A percentile compares a stretch with the other conserved stretches of the same genome.
Conservation (phyloP, 1,140 invertebrate species). For the Lepidurus arcticus region DNA sequence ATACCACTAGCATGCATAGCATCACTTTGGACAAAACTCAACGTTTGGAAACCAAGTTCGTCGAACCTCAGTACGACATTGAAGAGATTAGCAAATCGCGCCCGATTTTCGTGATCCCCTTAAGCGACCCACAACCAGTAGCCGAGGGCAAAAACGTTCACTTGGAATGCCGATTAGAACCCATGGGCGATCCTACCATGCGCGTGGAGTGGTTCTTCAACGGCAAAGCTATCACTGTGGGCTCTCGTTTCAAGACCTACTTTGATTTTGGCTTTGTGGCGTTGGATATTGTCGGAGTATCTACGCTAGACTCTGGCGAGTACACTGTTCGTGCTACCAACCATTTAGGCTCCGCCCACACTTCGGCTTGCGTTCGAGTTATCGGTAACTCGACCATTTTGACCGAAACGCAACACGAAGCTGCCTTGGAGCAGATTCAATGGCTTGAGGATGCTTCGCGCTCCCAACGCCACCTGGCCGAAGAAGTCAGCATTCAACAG, state of each 20-base stretch:
- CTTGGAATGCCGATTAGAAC: slow-evolving; percentile 80
- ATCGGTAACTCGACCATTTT: slow-evolving; percentile 77
- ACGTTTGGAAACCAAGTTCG: slow-evolving; percentile 75
- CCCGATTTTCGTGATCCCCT: slow-evolving; percentile 78
- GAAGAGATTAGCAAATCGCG: slow-evolving; percentile 90
- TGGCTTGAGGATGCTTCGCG: slow-evolving; percentile 82
- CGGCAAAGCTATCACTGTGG: slow-evolving; percentile 47
- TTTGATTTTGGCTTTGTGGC: slow-evolving; percentile 91
- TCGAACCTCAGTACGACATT: slow-evolving; percentile 79
- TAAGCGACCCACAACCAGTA: slow-evolving; percentile 68
- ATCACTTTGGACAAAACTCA: slow-evolving; percentile 74
- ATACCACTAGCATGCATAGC: slow-evolving; percentile 79
- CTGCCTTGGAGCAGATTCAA: slow-evolving; percentile 88
- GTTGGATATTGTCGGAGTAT: slow-evolving; percentile 79
- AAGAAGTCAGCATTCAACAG: slow-evolving; percentile 62
- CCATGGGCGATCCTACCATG: slow-evolving; percentile 93
- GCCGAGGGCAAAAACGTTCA: slow-evolving; percentile 87
- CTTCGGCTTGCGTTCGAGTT: slow-evolving; percentile 79
- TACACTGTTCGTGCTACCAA: slow-evolving; percentile 90
- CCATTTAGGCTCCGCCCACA: slow-evolving; percentile 82
- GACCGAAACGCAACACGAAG: slow-evolving; percentile 90
- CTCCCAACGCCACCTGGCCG: slow-evolving; percentile 44
- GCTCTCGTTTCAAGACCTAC: slow-evolving; percentile 86
- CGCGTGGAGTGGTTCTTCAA: slow-evolving; percentile 93
- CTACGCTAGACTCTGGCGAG: slow-evolving; percentile 83